Evolutionary conservation across 2,888 invertebrate species (phyloP), one percentile per base, ranked within the genome.

Genomic region (Junonia oenone): DNA sequence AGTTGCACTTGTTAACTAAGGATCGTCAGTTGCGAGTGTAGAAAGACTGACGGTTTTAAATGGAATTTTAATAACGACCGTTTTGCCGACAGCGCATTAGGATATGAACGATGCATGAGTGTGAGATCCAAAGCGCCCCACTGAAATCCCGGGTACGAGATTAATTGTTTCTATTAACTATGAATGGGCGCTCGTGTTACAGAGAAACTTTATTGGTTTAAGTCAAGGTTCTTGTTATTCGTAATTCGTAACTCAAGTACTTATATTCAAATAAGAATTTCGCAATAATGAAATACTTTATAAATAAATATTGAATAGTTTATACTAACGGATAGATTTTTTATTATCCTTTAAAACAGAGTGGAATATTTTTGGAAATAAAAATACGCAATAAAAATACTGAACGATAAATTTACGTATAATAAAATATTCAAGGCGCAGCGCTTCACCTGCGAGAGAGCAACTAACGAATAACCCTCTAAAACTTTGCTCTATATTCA

Each of bases 401-500:
- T 17, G 17, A 40, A n/a, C 9, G 2, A 26, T 22, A 43, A 26
- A 26, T 6, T 26, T 22, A 35, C 6, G 13, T 22, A 14, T 65
- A 63, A 58, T 62, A 63, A 61, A 63, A 66, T 68, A 67, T 62
- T 65, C 64, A 60, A 55, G 64, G 65, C 65, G 59, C 64, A 66
- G 51, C 55, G 62, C 72, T 75, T 70, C 71, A 72, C 75, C 76
- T 79, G 73, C 68, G 78, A 81, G 78, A 76, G 81, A 82, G 78
- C 80, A 81, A 80, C 81, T 83, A 88, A 87, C 81, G 79, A 86
- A 83, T 83, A 79, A 73, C 79, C 76, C 78, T 78, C 73, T 66
- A 69, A 80, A 87, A 86, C 81, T 83, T 82, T 80, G 76, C 80
- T 81, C 76, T 76, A 75, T 73, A 55, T 76, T 72, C 72, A 76